Base-by-base conservation (phyloP, 1,140 invertebrate species). In the Hyposmocoma kahamanoa region DNA sequence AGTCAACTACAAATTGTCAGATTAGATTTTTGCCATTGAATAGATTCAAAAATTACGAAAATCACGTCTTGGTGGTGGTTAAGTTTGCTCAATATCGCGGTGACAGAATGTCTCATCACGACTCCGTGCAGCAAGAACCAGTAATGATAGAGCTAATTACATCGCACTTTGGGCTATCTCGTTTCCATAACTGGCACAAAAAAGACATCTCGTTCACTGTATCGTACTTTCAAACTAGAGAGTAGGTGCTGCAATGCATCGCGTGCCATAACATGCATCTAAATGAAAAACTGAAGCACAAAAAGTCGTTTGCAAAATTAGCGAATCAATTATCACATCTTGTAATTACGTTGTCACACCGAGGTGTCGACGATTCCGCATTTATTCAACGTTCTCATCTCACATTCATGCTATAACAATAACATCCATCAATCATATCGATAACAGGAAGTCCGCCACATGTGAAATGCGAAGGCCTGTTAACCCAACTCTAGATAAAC, bases 41-140 rank as follows among this genome's bases (percentile, higher is more conserved):
- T 36, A 36, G 8, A 36, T 36, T 10, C 15, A 36, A 36, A 17
- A 32, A 28, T 62, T 63, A 44, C 42, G 47, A 59, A 56, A 56
- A 50, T 34, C 26, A 44, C 51, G 43, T 59, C 53, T n/a, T n/a
- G n/a, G 54, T 56, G 50, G 46, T 47, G 24, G 36, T 44, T 22
- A 28, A 47, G 52, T 67, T 67, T 67, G 43, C 57, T 57, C 45
- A 65, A 62, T 41, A 54, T 53, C 64, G 59, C 60, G 51, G 54
- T 59, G 57, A 63, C 58, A 55, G 53, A 50, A 45, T 44, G 56
- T 56, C 47, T 61, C 58, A 66, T 72, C 62, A 69, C 65, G 67
- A 71, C 55, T 56, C 54, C 53, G n/a, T 22, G 53, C 50, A 54
- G 54, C 44, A 50, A 58, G 47, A 54, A 69, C 54, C 51, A 32